Evolutionary conservation across 2,888 invertebrate genomes (phyloP).

Genomic region (Amphipyra berbera): DNA sequence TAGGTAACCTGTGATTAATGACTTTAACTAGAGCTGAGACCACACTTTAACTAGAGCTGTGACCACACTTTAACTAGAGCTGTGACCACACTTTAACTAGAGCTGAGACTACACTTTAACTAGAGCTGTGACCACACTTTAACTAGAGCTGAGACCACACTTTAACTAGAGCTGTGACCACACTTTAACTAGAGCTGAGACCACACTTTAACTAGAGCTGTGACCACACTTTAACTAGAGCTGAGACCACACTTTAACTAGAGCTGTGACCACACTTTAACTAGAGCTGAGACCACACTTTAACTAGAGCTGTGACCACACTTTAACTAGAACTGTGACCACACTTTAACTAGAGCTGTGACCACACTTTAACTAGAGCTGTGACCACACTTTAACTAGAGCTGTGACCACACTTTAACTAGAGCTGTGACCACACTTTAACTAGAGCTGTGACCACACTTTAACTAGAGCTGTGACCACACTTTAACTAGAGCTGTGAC

Average conservation of each 20-base stretch:
- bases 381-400: constrained; percentile 24
- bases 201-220: no score
- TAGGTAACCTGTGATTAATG: constrained; percentile 36
- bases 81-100: constrained; percentile 23
- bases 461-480: constrained; percentile 14
- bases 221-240: constrained; percentile 24
- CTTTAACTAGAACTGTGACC: no score
- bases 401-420: constrained; percentile 25
- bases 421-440: constrained; percentile 27
- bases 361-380: constrained; percentile 26
- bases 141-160: no score
- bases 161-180: no score
- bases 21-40: constrained; percentile 8
- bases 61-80: constrained; percentile 27
- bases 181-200: no score
- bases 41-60: constrained; percentile 29
- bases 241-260: no score
- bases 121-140: constrained; percentile 29
- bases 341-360: no score
- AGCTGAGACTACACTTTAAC: no score
- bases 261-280: constrained; percentile 25
- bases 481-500: constrained; percentile 26
- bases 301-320: constrained; percentile 24
- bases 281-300: no score
- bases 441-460: constrained; percentile 30